phyloP scores from a whole-genome alignment of 2,797 vertebrate genomes.

The Gadopsis bispinosus region DNA sequence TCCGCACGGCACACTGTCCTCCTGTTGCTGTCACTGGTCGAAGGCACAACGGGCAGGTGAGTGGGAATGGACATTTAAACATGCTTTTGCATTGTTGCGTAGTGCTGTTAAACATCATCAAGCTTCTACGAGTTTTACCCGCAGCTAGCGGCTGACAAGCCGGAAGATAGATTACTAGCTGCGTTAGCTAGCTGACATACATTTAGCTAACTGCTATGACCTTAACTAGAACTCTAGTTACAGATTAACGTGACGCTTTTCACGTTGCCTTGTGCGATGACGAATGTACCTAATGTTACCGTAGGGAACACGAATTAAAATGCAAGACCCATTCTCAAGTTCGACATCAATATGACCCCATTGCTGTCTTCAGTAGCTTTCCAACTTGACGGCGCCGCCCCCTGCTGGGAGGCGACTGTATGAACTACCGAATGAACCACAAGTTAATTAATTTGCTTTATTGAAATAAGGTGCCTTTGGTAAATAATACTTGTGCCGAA shows the following conservation, averaged over 20 bases:
- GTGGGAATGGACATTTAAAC: too few relatives aligned
- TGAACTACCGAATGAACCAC: accelerated
- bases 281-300: neutral
- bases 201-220: neutral
- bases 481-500: conserved; percentile 1
- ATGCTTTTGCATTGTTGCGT: neutral
- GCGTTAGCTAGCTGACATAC: neutral
- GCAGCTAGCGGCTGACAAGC: neutral
- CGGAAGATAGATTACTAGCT: neutral
- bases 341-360: neutral
- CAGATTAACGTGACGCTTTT: neutral
- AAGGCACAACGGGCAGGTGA: conserved; percentile 61
- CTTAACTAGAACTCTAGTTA: neutral
- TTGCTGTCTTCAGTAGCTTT: neutral
- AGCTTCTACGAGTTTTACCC: neutral
- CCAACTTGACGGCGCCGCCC: conserved; percentile 39
- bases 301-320: neutral
- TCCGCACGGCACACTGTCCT: conserved; percentile 18
- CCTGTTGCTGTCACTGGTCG: conserved; percentile 46
- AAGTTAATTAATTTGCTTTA: neutral
- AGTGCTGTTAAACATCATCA: neutral
- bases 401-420: neutral
- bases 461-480: accelerated
- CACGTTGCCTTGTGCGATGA: neutral
- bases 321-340: neutral